These are phyloP conservation scores for Polyommatus icarus DNA, from an alignment of 2,888 invertebrate species.

Conservation along the genomic window DNA sequence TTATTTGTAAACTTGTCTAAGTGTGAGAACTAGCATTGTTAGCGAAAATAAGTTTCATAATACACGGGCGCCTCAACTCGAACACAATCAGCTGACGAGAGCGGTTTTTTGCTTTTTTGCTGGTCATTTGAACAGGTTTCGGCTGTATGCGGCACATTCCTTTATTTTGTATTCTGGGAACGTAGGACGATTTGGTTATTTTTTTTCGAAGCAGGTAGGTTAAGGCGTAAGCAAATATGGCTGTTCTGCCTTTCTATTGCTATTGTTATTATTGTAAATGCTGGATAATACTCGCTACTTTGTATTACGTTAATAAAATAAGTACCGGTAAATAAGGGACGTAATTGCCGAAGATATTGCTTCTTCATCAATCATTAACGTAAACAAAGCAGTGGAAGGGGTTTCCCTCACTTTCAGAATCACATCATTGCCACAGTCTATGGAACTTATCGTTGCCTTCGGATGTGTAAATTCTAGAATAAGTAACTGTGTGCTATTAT, in stretches of 20 bases:
- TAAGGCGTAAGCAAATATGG: conserved; percentile 34
- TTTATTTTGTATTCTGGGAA: conserved; percentile 50
- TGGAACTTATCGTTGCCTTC: background rate
- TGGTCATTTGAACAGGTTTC: conserved; percentile 47
- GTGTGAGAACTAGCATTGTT: conserved; percentile 28
- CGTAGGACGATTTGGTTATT: conserved; percentile 41
- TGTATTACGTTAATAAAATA: conserved; percentile 21
- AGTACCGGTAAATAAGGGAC: background rate
- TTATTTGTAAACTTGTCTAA: conserved; percentile 4
- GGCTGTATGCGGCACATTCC: conserved; percentile 46
- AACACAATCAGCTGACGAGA: conserved; percentile 49
- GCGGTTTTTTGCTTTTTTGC: conserved; percentile 46
- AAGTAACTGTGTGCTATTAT: too few species aligned
- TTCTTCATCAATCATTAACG: background rate
- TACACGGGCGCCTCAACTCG: conserved; percentile 48
- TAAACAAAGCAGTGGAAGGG: background rate
- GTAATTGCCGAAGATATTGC: conserved; percentile 9
- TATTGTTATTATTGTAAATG: conserved; percentile 27
- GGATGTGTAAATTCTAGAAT: background rate
- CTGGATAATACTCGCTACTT: conserved; percentile 25
- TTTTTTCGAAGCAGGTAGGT: conserved; percentile 46
- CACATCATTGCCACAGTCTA: too few species aligned
- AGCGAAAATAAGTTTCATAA: conserved; percentile 36
- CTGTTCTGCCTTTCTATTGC: conserved; percentile 31
- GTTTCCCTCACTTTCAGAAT: background rate